Conservation (phyloP, 2,113 vertebrate genomes). For the Amblyopsis rosae region DNA sequence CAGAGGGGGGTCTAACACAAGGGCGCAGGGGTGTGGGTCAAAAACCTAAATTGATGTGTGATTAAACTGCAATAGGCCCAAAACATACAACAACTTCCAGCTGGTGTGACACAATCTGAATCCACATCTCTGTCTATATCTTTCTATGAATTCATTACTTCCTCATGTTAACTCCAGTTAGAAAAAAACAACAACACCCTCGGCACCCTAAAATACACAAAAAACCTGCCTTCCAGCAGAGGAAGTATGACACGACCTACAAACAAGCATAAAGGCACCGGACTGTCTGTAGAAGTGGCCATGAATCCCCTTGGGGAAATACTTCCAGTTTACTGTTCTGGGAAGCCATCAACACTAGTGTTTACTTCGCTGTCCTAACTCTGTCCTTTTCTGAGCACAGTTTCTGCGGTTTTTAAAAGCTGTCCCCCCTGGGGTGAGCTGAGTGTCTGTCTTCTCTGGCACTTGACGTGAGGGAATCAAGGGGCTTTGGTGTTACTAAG, state of each 20-base stretch:
- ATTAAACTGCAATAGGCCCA: constrained; percentile 60
- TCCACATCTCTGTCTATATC: constrained; percentile 2
- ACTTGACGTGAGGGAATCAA: constrained; percentile 18
- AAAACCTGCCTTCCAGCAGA: constrained; percentile 24
- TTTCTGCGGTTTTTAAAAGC: constrained; percentile 37
- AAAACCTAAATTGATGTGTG: constrained; percentile 40
- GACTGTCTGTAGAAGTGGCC: constrained; percentile 59
- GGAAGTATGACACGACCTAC: constrained; percentile 46
- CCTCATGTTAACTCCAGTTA: constrained; percentile 9
- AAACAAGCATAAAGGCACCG: constrained; percentile 66
- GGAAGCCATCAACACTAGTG: constrained; percentile 45
- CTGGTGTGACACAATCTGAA: constrained; percentile 38
- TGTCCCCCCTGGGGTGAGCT: constrained; percentile 7
- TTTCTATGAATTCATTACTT: not conserved
- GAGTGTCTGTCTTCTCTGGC: constrained; percentile 8
- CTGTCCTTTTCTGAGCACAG: constrained; percentile 23
- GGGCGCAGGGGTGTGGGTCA: not conserved
- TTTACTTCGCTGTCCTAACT: constrained; percentile 48
- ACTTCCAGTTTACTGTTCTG: constrained; percentile 61
- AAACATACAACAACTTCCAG: constrained; percentile 65
- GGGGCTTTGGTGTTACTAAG: no score
- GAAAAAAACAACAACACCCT: constrained; percentile 3
- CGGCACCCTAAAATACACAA: constrained; percentile 25
- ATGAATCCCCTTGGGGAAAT: constrained; percentile 30
- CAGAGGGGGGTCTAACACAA: constrained; percentile 40